A percentile compares a stretch with the other conserved stretches of the same genome.
phyloP scores from a whole-genome alignment of 2,888 invertebrate genomes.

The Andricus curvator region DNA sequence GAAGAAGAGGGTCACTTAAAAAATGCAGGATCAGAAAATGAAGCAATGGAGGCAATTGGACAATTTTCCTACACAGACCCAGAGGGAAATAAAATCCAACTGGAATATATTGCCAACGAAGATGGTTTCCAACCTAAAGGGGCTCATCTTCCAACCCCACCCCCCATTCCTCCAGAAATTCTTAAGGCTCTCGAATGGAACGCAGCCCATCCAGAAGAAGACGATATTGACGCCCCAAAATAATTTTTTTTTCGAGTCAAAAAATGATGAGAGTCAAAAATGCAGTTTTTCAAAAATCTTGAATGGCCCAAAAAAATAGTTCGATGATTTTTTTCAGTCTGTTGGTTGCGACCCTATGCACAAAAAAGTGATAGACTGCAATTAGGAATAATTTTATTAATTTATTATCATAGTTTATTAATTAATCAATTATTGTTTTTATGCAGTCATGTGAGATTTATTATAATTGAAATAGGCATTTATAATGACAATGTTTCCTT shows the following conservation, averaged over 20 bases:
- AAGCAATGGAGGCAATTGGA: slow-evolving; percentile 78
- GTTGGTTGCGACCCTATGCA: background rate
- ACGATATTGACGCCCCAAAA: slow-evolving; percentile 27
- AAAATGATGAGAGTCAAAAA: background rate
- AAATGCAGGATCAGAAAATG: slow-evolving; percentile 81
- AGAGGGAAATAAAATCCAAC: slow-evolving; percentile 82
- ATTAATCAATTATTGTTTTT: background rate
- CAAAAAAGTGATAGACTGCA: slow-evolving; percentile 7
- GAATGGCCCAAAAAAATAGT: background rate
- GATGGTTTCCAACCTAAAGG: slow-evolving; percentile 85
- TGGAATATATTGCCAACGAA: slow-evolving; percentile 84
- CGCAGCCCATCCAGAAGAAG: slow-evolving; percentile 69
- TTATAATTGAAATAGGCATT: background rate
- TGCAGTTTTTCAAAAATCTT: background rate
- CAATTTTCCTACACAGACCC: slow-evolving; percentile 80
- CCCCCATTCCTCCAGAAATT: slow-evolving; percentile 73
- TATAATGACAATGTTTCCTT: background rate
- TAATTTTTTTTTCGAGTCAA: background rate
- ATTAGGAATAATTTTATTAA: background rate
- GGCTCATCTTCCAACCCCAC: slow-evolving; percentile 72
- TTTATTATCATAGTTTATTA: background rate
- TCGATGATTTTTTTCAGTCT: background rate
- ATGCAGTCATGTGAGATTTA: background rate
- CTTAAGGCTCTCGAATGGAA: slow-evolving; percentile 75
- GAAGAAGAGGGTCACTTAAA: slow-evolving; percentile 79